phyloP scores from a whole-genome alignment of 2,113 vertebrate species.

The Rhizomys pruinosus region DNA sequence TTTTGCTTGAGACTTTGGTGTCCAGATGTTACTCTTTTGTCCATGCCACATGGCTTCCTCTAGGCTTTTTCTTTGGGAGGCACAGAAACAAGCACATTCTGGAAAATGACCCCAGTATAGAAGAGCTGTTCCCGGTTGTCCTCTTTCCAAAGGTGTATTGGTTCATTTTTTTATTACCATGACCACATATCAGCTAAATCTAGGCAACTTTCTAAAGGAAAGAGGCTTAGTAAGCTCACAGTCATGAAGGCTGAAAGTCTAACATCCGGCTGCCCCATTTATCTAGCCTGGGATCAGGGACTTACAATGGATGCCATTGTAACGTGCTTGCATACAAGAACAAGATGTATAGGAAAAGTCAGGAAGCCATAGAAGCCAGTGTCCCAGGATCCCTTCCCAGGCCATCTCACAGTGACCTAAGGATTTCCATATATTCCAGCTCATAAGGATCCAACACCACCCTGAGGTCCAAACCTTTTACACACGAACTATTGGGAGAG shows the following conservation, averaged over 20 bases:
- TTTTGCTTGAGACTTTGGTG: not conserved
- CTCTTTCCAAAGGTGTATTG: not conserved
- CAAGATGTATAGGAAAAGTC: not conserved
- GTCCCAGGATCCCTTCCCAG: not conserved
- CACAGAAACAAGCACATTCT: not conserved
- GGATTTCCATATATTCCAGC: no score
- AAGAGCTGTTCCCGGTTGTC: not conserved
- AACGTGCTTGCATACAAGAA: not conserved
- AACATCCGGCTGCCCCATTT: not conserved
- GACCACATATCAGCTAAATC: not conserved
- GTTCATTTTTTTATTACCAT: not conserved
- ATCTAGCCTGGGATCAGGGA: not conserved
- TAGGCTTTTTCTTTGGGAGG: not conserved
- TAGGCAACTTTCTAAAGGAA: not conserved
- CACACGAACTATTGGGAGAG: not conserved
- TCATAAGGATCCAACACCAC: not conserved
- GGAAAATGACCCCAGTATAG: not conserved
- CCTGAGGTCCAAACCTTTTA: not conserved
- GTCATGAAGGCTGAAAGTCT: not conserved
- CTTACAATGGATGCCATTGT: not conserved
- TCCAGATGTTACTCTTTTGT: not conserved
- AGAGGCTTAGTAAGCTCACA: not conserved
- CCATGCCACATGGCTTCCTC: not conserved
- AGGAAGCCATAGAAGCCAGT: not conserved
- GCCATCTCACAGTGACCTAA: not conserved